Evolutionary conservation across 2,113 vertebrate species (phyloP).

Genomic region (Chauna torquata): DNA sequence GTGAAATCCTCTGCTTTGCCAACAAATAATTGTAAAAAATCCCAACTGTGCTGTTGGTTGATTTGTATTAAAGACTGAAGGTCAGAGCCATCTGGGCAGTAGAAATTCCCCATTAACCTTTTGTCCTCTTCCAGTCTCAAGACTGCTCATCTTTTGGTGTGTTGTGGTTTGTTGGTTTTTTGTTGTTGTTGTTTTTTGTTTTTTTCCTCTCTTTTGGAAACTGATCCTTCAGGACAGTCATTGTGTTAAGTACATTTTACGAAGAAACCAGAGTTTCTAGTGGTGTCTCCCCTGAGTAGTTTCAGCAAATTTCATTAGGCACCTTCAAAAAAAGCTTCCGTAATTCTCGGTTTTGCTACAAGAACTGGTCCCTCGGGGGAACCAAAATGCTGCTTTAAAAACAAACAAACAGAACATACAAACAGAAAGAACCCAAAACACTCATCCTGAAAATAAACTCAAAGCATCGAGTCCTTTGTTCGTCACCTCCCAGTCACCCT

Average conservation of each 20-base stretch:
- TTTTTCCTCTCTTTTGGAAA: background rate
- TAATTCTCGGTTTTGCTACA: conserved; percentile 69
- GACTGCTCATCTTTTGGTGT: background rate
- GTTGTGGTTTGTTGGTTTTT: background rate
- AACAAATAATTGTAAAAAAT: background rate
- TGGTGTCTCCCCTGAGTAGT: conserved; percentile 77
- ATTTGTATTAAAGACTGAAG: background rate
- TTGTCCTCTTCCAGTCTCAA: background rate
- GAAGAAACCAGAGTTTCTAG: conserved; percentile 65
- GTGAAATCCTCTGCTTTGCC: background rate
- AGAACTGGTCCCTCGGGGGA: conserved; percentile 57
- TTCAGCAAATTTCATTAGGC: conserved; percentile 74
- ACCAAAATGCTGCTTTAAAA: conserved; percentile 65
- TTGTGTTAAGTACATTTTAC: background rate
- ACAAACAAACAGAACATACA: background rate
- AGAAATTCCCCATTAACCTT: background rate
- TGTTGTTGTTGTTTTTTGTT: too few relatives aligned
- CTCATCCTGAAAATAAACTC: background rate
- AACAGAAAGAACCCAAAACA: background rate
- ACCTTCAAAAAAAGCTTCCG: conserved; percentile 75
- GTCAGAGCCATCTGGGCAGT: background rate
- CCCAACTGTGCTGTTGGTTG: background rate
- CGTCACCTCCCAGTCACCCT: background rate
- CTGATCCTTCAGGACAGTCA: conserved; percentile 59
- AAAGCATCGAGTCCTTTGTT: background rate